These are phyloP conservation scores for Philereme transversata DNA, from an alignment of 2,888 invertebrate genomes.

Conservation along the genomic window DNA sequence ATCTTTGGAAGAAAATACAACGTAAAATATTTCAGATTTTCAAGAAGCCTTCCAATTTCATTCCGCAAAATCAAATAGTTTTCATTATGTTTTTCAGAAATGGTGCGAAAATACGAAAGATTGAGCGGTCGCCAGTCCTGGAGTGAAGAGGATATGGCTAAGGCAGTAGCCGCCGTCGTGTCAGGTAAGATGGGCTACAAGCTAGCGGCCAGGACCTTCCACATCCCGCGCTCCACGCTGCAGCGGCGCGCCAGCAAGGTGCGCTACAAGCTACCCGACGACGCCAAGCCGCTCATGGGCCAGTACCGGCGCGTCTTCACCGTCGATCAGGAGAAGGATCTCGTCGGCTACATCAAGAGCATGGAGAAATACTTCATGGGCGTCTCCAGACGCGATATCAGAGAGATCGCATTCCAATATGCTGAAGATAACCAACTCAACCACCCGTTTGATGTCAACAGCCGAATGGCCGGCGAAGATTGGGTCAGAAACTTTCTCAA, in stretches of 20 bases:
- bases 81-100: conserved; percentile 61
- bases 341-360: conserved; percentile 78
- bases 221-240: conserved; percentile 77
- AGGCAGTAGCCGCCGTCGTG: conserved; percentile 78
- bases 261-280: conserved; percentile 73
- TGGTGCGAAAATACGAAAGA: conserved; percentile 81
- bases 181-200: conserved; percentile 82
- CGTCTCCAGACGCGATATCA: conserved; percentile 74
- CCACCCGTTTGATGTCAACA: conserved; percentile 76
- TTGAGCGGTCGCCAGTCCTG: conserved; percentile 80
- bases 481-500: conserved; percentile 81
- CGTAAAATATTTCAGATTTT: neutral
- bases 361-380: conserved; percentile 81
- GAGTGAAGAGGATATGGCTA: conserved; percentile 80
- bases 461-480: conserved; percentile 79
- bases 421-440: conserved; percentile 75
- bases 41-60: neutral
- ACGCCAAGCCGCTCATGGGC: conserved; percentile 76
- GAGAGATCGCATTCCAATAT: conserved; percentile 79
- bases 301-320: conserved; percentile 79
- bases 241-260: conserved; percentile 78
- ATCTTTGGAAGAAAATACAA: conserved; percentile 14
- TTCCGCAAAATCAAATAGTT: conserved; percentile 3
- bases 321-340: conserved; percentile 76
- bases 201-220: conserved; percentile 76